phyloP scores from a whole-genome alignment of 2,888 invertebrate species.

The Epistrophe eligans region DNA sequence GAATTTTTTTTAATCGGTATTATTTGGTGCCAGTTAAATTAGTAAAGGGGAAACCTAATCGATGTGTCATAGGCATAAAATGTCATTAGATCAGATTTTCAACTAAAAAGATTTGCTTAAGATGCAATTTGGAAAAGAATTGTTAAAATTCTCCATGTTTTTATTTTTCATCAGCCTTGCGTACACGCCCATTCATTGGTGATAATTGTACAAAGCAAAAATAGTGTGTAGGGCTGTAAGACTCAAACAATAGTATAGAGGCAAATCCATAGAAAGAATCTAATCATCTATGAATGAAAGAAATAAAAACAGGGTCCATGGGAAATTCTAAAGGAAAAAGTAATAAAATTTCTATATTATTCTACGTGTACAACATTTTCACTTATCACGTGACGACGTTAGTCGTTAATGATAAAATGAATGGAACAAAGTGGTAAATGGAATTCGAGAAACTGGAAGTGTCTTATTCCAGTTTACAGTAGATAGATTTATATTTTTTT shows the following conservation, averaged over 20 bases:
- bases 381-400: conserved; percentile 70
- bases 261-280: conserved; percentile 11
- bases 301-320: neutral
- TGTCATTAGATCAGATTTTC: conserved; percentile 14
- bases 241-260: conserved; percentile 3
- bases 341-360: neutral
- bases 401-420: conserved; percentile 58
- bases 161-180: conserved; percentile 24
- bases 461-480: conserved; percentile 52
- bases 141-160: neutral
- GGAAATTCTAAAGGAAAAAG: conserved; percentile 1
- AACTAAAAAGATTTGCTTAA: neutral
- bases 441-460: conserved; percentile 58
- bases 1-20: neutral
- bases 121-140: neutral
- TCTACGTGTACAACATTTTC: conserved; percentile 70
- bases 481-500: conserved; percentile 21
- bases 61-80: conserved; percentile 54
- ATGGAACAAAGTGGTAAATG: conserved; percentile 60
- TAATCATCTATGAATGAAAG: conserved; percentile 41
- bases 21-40: neutral
- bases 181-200: conserved; percentile 67
- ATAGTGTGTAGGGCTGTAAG: conserved; percentile 9
- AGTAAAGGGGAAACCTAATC: conserved; percentile 7
- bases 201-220: conserved; percentile 18